Evolutionary conservation across 1,140 invertebrate species (phyloP), one percentile per base, ranked within the genome.

Genomic region (Cydia splendana): DNA sequence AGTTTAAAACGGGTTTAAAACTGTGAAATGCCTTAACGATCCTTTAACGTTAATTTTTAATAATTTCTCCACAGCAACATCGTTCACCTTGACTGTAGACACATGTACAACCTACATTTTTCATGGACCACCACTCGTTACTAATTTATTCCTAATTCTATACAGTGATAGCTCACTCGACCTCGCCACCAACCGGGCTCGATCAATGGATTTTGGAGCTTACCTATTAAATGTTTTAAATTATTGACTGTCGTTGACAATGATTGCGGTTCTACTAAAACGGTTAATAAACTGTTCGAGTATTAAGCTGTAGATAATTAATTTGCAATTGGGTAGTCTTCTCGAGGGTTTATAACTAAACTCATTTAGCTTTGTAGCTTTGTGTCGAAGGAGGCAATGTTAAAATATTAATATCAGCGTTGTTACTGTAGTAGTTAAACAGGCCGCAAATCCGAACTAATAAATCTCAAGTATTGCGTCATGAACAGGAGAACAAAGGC

Each of bases 401-500:
- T 53, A 18, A 53, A 2, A 53, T 3, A 7, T 53, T 53, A n/a
- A 53, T 53, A 4, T 53, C 15, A n/a, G 51, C 0, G n/a, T 28
- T 0, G 28, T 71, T 30, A 74, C 18, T 34, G 28, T 20, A 34
- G 30, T 18, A 34, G n/a, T 73, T 48, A 18, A 73, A 15, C 20
- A 45, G 10, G 10, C 34, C 34, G 34, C 20, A 74, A 74, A 38
- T 20, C 42, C 34, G 18, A 38, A 74, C 67, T 38, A 71, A 71
- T 71, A 48, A 74, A 74, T 51, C 73, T 48, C 45, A 30, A 53
- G 18, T 45, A 45, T 74, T 74, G 45, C 73, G 73, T 75, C 74
- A 53, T 4, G 30, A 28, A 10, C 42, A 74, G 45, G 9, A 51
- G 77, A 76, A 80, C 76, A 80, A 80, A 81, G 77, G 75, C 76